Conservation (phyloP, 1,140 invertebrate genomes). For the Platyscapa corneri region DNA sequence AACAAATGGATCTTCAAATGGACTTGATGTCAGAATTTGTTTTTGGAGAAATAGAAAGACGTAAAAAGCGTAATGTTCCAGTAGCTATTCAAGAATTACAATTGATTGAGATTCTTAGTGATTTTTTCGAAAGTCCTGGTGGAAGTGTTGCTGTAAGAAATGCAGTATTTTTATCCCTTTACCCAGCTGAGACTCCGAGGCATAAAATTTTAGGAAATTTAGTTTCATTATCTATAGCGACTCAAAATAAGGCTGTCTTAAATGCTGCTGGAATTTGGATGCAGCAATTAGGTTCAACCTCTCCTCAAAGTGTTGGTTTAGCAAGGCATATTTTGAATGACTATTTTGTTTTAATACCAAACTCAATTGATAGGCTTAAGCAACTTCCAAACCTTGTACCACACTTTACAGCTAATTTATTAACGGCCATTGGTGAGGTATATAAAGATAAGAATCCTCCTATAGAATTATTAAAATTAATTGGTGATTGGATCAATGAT, state of each 20-base stretch:
- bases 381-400: constrained; percentile 82
- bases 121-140: constrained; percentile 81
- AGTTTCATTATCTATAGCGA: constrained; percentile 85
- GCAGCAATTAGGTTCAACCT: constrained; percentile 88
- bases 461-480: constrained; percentile 64
- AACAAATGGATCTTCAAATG: constrained; percentile 79
- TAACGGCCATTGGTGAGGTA: constrained; percentile 86
- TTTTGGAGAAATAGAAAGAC: constrained; percentile 84
- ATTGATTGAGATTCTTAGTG: constrained; percentile 83
- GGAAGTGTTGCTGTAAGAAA: constrained; percentile 84
- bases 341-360: constrained; percentile 83
- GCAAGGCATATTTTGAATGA: constrained; percentile 85
- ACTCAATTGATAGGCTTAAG: constrained; percentile 79
- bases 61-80: constrained; percentile 75
- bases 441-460: constrained; percentile 75
- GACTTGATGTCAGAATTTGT: constrained; percentile 89
- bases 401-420: constrained; percentile 86
- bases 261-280: constrained; percentile 88
- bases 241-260: constrained; percentile 81
- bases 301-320: constrained; percentile 80
- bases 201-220: constrained; percentile 84
- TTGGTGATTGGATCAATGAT: constrained; percentile 73
- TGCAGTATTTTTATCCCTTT: constrained; percentile 86
- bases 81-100: constrained; percentile 83
- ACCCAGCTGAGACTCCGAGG: constrained; percentile 80